Evolutionary conservation across 1,140 invertebrate genomes (phyloP).

Genomic region (Zophobas atratus): DNA sequence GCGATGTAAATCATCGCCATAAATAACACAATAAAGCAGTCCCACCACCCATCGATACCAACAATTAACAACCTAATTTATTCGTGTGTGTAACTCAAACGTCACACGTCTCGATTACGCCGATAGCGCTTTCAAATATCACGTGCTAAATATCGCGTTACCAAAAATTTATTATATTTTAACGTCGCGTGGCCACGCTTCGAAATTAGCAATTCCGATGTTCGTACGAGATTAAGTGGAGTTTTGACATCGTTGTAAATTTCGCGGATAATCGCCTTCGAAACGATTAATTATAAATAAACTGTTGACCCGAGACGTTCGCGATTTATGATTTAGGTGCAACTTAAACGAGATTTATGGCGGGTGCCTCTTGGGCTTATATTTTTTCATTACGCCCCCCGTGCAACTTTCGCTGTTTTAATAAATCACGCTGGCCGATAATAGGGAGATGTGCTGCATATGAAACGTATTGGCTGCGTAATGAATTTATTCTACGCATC

Average conservation of each 20-base stretch:
- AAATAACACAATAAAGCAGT: slow-evolving; percentile 14
- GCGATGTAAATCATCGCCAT: not conserved
- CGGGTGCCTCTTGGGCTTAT: slow-evolving; percentile 43
- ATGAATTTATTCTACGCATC: slow-evolving; percentile 28
- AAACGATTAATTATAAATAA: slow-evolving; percentile 41
- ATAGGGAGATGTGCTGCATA: slow-evolving; percentile 12
- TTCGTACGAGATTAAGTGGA: slow-evolving; percentile 6
- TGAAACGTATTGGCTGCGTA: slow-evolving; percentile 5
- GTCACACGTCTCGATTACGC: not conserved
- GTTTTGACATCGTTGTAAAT: slow-evolving; percentile 39
- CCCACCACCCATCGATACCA: slow-evolving; percentile 2
- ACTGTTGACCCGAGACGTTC: slow-evolving; percentile 30
- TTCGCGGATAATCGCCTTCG: slow-evolving; percentile 8
- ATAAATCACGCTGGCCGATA: slow-evolving; percentile 43
- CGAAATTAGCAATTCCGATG: slow-evolving; percentile 7
- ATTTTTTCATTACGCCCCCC: slow-evolving; percentile 50
- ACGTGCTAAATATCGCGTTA: slow-evolving; percentile 29
- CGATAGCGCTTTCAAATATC: slow-evolving; percentile 9
- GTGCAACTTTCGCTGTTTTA: slow-evolving; percentile 48
- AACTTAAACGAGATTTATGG: slow-evolving; percentile 49
- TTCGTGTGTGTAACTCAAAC: slow-evolving; percentile 7
- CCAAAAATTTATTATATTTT: slow-evolving; percentile 35
- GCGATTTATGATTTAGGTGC: slow-evolving; percentile 50
- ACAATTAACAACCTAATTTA: slow-evolving; percentile 20
- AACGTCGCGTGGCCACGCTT: slow-evolving; percentile 15